Base-by-base conservation (phyloP, 2,113 vertebrate species). In the Daboia siamensis region DNA sequence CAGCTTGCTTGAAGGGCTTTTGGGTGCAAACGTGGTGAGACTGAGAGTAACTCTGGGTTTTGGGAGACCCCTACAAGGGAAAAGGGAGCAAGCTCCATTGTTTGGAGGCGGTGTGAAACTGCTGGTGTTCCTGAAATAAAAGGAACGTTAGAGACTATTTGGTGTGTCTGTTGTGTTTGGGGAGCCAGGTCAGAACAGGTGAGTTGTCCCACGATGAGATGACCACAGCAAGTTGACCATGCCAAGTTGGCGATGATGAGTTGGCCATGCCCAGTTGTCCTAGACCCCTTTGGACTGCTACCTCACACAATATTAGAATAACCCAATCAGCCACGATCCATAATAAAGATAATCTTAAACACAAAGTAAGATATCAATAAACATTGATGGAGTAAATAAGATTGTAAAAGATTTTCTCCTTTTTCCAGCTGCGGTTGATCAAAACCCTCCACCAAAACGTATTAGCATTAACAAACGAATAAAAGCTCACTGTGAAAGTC, bases 381-480 rank as follows among this genome's bases (percentile, higher is more conserved):
- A 57, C 33, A 55, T 3, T 88, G 23, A 93, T 93, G 0, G 52
- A 91, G 94, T 88, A 93, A 6, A 84, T 0, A 48, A 74, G 61
- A 61, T 84, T 94, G 86, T 1, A 94, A 95, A 95, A 93, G 55
- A 2, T 51, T 87, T 88, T 91, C 0, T 57, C 56, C 1, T 7
- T 91, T 95, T 92, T 92, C 94, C 87, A 94, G 74, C 52, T 55
- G 0, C 4, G 93, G 93, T 89, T 95, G 94, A 95, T 95, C 92
- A 95, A 95, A 94, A 90, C 1, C 5, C 23, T 3, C 21, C 3
- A 80, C 59, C n/a, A 94, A 93, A 95, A 95, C 46, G 13, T 92
- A 92, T 93, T 89, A 92, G 29, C 93, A 87, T 96, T 95, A 95
- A 94, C 86, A 64, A 39, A 94, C 44, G n/a, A 95, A 86, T 95